These are phyloP conservation scores for Lycopodina hypogea DNA, from an alignment of 37 sponge, comb jelly and placozoan genomes.

Conservation along the genomic window DNA sequence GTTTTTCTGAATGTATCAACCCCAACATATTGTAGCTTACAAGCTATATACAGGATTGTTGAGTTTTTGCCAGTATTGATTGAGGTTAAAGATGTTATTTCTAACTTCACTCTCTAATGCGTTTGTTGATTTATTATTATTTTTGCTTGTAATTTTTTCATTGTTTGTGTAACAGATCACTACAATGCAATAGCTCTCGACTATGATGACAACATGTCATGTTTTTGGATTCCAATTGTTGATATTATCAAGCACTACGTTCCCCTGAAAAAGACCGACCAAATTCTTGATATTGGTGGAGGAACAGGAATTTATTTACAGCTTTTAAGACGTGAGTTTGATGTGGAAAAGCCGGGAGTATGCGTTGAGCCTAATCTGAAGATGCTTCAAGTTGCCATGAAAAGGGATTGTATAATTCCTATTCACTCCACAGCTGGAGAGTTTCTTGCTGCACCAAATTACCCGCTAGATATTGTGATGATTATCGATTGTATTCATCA, in stretches of 20 bases:
- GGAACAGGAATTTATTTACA: not conserved
- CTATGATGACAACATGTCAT: not conserved
- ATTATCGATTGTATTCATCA: not conserved
- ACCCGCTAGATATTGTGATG: not conserved
- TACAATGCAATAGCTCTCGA: not conserved
- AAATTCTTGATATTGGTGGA: not conserved
- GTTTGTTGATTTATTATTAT: too few species aligned
- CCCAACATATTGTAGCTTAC: too few species aligned
- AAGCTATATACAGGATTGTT: too few species aligned
- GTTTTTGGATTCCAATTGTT: not conserved
- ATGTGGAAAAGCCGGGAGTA: not conserved
- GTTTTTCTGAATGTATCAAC: too few species aligned
- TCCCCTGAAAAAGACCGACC: not conserved
- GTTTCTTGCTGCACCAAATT: not conserved
- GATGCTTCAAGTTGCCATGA: not conserved
- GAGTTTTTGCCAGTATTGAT: too few species aligned
- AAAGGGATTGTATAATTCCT: not conserved
- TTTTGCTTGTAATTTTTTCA: too few species aligned
- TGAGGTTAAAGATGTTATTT: too few species aligned
- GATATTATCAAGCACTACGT: not conserved
- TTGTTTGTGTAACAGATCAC: not conserved
- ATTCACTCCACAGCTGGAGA: constrained; percentile 14
- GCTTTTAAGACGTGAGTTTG: not conserved
- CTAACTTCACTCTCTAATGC: too few species aligned
- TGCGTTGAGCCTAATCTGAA: constrained; percentile 4